phyloP scores from a whole-genome alignment of 1,140 invertebrate genomes.

The Harlomillsia oculata region DNA sequence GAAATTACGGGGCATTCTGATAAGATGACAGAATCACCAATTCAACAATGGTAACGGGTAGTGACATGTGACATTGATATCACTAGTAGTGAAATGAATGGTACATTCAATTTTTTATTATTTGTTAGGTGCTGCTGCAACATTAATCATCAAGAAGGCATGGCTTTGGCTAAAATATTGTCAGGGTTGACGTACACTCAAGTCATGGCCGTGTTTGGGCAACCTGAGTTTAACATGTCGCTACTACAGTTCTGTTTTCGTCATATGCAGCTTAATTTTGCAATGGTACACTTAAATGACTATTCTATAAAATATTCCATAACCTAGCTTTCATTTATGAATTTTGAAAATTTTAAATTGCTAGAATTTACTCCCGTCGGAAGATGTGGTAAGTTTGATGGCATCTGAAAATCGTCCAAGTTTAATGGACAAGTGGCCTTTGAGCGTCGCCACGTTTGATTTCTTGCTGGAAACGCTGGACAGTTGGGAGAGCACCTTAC shows the following conservation, averaged over 20 bases:
- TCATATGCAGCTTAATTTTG: conserved; percentile 7
- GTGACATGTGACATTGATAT: not conserved
- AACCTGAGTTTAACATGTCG: conserved; percentile 14
- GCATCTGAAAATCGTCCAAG: conserved; percentile 18
- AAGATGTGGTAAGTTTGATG: conserved; percentile 19
- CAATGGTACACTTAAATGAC: too few species aligned
- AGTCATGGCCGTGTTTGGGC: conserved; percentile 19
- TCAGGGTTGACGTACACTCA: conserved; percentile 18
- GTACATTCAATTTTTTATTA: not conserved
- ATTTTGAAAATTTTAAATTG: conserved; percentile 14
- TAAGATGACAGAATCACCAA: not conserved
- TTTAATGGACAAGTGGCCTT: conserved; percentile 21
- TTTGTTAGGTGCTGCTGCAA: conserved; percentile 23
- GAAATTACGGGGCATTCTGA: not conserved
- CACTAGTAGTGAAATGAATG: not conserved
- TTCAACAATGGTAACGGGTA: conserved; percentile 2
- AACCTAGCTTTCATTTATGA: too few species aligned
- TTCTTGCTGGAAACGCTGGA: conserved; percentile 28
- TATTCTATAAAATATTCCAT: too few species aligned
- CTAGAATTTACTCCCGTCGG: not conserved
- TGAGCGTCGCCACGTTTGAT: conserved; percentile 29
- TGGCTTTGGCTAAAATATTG: conserved; percentile 26
- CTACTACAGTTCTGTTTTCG: conserved; percentile 24
- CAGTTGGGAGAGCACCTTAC: conserved; percentile 22
- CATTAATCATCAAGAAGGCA: conserved; percentile 21